Evolutionary conservation across 2,797 vertebrate species (phyloP), one percentile per base, ranked within the genome.

Genomic region (Pipistrellus pipistrellus): DNA sequence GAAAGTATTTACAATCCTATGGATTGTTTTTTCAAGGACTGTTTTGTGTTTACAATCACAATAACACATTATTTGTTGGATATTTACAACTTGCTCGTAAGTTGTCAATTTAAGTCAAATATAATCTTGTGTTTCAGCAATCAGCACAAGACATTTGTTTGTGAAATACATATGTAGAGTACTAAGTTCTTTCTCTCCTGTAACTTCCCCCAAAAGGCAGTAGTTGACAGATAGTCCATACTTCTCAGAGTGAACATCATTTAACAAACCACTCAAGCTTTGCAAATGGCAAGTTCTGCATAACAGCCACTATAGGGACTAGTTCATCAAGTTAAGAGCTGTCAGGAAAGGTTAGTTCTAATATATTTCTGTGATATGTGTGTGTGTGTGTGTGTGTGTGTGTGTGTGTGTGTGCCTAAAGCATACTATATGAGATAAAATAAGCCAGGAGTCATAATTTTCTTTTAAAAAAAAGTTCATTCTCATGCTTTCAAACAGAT

Each of bases 271-370:
- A 66, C 57, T 76, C 68, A 53, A 93, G 53, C 68, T 69, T 85
- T 71, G 51, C 80, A 96, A 93, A 76, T 91, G 73, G 59, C 91
- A 95, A 57, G 21, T 91, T 76, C 93, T 77, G 18, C 68, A 4
- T 91, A 95, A 44, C 73, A 95, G 66, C 35, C 66, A 76, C 77
- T 88, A 20, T 41, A 80, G 77, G 57, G 77, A 93, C 82, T 95
- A 88, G 77, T 78, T 57, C 32, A 48, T 92, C 83, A 93, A 75
- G 55, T 92, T 85, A 92, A 90, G 32, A 85, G 77, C 57, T 95
- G 15, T 90, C 88, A 66, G 53, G 46, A 91, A 95, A 88, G n/a
- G 83, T 94, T 92, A 51, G 41, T 91, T 88, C 68, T 88, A 32
- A 95, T 46, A 73, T 83, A 78, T 72, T 86, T 92, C 86, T 94